Base-by-base conservation (phyloP, 2,888 invertebrate species). In the Camponotus fellah region DNA sequence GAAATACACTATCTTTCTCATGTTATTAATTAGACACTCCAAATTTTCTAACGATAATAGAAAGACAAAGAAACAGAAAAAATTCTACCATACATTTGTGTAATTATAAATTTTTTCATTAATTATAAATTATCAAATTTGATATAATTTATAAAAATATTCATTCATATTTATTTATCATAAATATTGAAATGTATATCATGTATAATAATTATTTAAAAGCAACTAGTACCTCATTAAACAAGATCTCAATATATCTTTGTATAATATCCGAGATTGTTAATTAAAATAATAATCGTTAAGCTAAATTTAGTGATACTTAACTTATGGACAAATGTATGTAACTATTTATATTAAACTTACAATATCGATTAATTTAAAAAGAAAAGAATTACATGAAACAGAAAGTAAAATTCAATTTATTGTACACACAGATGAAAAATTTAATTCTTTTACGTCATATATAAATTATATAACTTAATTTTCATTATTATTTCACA, bases 221-320 rank as follows among this genome's bases (percentile, higher is more conserved):
- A 53, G 12, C 0, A 46, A 21, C 37, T 34, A 17, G n/a, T 37
- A 12, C 8, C 12, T 40, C 4, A 12, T 37, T 26, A 21, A 69
- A 60, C n/a, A 32, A 76, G 53, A 76, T 53, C 26, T 6, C 12
- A 34, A 17, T 53, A n/a, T 53, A 53, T 53, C n/a, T 76, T 76
- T 17, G 37, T 76, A 17, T 53, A 53, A 65, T 65, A 76, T 76
- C 64, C 3, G 17, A 64, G 26, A 4, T 53, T 12, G 26, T 76
- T 53, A 65, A 65, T 76, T 76, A 64, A 65, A 65, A 64, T 37
- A 21, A 76, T 26, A 26, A 65, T 76, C 26, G 37, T 1, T 8
- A 26, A 6, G 32, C 8, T 65, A 76, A 65, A 65, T 65, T 49
- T 65, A 37, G 34, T 12, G 10, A 5, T 17, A 26, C 5, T 43